Percentiles rank a stretch among this genome's conserved stretches.
Evolutionary conservation across 1,140 invertebrate species (phyloP).

Genomic region (Drosophila leontia): DNA sequence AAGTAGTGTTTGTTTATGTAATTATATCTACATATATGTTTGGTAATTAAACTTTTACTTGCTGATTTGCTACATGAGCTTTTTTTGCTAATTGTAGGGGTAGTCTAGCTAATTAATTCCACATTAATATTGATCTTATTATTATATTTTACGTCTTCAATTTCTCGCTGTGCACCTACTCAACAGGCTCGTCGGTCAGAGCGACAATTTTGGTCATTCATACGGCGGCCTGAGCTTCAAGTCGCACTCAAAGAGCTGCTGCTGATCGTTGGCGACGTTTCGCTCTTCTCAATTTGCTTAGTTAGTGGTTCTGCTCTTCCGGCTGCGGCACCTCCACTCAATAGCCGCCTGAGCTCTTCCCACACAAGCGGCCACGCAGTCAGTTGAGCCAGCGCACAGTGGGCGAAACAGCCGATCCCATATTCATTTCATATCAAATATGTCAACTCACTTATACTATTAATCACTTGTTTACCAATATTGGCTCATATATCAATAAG

Average conservation of each 20-base stretch:
- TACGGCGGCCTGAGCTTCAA: slow-evolving; percentile 18
- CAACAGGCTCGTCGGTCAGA: slow-evolving; percentile 5
- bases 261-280: neutral
- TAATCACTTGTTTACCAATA: too few species aligned
- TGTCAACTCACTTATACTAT: too few species aligned
- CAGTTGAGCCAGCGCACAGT: slow-evolving; percentile 7
- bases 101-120: neutral
- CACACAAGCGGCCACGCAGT: slow-evolving; percentile 24
- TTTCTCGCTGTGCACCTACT: slow-evolving; percentile 14
- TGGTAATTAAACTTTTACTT: neutral
- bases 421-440: neutral
- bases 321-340: slow-evolving; percentile 1
- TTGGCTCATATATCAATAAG: too few species aligned
- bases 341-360: slow-evolving; percentile 24
- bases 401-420: neutral
- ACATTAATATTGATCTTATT: neutral
- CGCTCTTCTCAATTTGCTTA: slow-evolving; percentile 4
- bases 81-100: too few species aligned
- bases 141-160: neutral
- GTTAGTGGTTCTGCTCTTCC: slow-evolving; percentile 1
- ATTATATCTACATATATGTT: too few species aligned
- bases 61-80: too few species aligned
- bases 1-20: too few species aligned
- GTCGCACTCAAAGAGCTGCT: slow-evolving; percentile 11
- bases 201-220: slow-evolving; percentile 60